phyloP scores from a whole-genome alignment of 2,113 vertebrate genomes.

The Apeltes quadracus region DNA sequence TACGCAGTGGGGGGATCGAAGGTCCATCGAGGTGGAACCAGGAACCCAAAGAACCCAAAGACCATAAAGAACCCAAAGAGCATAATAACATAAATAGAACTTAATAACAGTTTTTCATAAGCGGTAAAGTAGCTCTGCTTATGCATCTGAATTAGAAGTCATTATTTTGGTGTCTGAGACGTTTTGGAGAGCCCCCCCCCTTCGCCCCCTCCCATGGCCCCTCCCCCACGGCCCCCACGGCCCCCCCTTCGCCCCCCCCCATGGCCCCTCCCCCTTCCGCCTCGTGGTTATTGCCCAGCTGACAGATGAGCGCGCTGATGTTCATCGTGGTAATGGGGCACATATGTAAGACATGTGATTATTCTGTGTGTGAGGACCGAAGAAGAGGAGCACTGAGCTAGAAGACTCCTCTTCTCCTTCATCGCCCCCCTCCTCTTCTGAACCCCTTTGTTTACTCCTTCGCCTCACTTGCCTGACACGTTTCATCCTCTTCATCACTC shows the following conservation, averaged over 20 bases:
- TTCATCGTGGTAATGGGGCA: conserved; percentile 59
- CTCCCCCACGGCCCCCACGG: too few species aligned
- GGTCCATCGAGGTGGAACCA: too few species aligned
- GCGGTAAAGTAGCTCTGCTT: background rate
- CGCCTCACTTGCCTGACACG: background rate
- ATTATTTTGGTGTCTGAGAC: conserved; percentile 44
- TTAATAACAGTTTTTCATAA: too few species aligned
- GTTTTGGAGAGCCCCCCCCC: conserved; percentile 7
- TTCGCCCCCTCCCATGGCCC: background rate
- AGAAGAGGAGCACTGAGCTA: conserved; percentile 28
- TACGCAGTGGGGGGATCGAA: too few species aligned
- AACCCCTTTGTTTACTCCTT: background rate
- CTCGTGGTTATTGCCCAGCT: too few species aligned
- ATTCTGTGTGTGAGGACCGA: conserved; percentile 50
- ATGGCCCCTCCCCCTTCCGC: too few species aligned
- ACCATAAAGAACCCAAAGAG: too few species aligned
- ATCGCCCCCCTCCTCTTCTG: background rate
- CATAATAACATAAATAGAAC: too few species aligned
- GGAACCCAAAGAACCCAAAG: too few species aligned
- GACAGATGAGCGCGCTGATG: conserved; percentile 35
- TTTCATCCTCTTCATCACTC: background rate
- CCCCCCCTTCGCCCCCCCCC: too few species aligned
- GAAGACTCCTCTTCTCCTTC: conserved; percentile 16
- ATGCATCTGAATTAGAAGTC: conserved; percentile 14
- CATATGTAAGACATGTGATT: conserved; percentile 59